Percentiles rank a stretch among this genome's conserved stretches.
phyloP scores from a whole-genome alignment of 2,797 vertebrate species.

The Pelochelys cantorii region DNA sequence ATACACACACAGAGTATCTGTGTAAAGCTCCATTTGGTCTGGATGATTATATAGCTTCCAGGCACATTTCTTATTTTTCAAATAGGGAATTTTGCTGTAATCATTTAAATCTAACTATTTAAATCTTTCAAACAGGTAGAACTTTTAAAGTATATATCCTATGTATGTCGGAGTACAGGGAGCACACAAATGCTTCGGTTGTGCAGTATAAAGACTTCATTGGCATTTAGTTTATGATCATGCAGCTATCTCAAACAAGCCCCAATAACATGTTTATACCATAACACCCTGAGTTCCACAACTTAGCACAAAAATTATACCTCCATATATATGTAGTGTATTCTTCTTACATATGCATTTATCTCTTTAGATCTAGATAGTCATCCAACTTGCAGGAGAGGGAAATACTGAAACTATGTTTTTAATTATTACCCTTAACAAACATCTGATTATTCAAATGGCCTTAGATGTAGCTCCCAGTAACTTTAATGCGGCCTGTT shows the following conservation, averaged over 20 bases:
- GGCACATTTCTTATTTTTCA: background rate
- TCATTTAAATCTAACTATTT: background rate
- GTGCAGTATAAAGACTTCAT: background rate
- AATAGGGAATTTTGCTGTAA: background rate
- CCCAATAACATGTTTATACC: background rate
- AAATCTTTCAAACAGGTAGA: background rate
- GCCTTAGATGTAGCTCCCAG: background rate
- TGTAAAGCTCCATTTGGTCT: background rate
- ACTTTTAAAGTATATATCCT: background rate
- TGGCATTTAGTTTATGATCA: background rate
- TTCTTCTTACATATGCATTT: background rate
- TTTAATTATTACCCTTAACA: background rate
- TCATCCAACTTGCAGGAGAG: background rate
- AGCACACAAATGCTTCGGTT: background rate
- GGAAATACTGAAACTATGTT: background rate
- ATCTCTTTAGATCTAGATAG: background rate
- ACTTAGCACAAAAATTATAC: background rate
- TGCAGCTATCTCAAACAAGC: background rate
- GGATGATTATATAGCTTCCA: background rate
- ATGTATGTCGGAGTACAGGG: background rate
- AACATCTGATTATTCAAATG: background rate
- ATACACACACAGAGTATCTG: background rate
- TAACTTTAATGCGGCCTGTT: background rate
- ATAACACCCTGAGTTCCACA: background rate
- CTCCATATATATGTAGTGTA: background rate